Evolutionary conservation across 1,140 invertebrate species (phyloP).

Genomic region (Drosophila bifasciata): DNA sequence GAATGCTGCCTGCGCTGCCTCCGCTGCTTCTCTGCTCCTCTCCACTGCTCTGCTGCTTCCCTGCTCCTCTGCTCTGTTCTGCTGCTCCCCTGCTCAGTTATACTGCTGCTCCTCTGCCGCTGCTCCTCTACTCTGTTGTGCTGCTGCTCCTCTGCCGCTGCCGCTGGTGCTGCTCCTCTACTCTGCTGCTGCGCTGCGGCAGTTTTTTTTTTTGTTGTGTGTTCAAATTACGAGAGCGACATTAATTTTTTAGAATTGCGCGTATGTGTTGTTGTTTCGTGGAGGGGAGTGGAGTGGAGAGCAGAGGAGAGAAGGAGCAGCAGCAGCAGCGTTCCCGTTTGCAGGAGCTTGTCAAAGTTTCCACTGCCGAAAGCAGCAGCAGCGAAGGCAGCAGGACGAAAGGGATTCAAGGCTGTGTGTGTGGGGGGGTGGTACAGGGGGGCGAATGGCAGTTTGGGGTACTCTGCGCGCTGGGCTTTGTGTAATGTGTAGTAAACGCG

Average conservation of each 20-base stretch:
- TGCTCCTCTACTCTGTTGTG: too few species aligned
- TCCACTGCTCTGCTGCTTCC: too few species aligned
- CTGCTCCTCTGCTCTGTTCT: background rate
- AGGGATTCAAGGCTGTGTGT: too few species aligned
- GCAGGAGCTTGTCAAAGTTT: slow-evolving; percentile 57
- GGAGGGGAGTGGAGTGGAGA: too few species aligned
- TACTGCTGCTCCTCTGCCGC: too few species aligned
- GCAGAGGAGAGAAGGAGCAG: slow-evolving; percentile 15
- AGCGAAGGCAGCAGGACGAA: background rate
- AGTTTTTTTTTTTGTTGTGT: slow-evolving; percentile 52
- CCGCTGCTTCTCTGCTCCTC: too few species aligned
- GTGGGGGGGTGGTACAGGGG: background rate
- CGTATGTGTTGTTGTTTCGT: slow-evolving; percentile 58
- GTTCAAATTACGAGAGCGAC: slow-evolving; percentile 79
- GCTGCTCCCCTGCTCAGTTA: background rate
- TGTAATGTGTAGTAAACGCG: slow-evolving; percentile 70
- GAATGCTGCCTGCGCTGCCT: background rate
- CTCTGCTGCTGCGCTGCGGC: slow-evolving; percentile 17
- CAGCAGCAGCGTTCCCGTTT: slow-evolving; percentile 2
- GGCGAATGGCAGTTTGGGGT: too few species aligned
- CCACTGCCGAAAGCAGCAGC: slow-evolving; percentile 1
- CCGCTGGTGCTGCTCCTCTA: background rate
- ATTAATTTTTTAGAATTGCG: slow-evolving; percentile 83
- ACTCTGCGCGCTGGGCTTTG: slow-evolving; percentile 6
- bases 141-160: too few species aligned